phyloP scores from a whole-genome alignment of 2,113 vertebrate genomes.

The Thamnaconus septentrionalis region DNA sequence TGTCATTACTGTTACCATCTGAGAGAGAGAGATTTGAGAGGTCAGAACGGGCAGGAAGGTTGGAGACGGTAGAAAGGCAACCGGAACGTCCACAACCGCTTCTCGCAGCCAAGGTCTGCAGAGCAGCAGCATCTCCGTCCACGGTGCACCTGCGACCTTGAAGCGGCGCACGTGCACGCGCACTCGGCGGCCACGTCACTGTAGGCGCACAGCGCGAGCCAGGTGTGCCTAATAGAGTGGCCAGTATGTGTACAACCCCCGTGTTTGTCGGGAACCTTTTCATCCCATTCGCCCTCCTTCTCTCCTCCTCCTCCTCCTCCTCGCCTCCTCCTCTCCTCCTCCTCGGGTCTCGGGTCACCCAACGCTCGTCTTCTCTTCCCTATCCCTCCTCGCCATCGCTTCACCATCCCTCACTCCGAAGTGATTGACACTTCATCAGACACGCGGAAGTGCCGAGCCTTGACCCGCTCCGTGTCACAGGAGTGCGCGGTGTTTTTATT shows the following conservation, averaged over 20 bases:
- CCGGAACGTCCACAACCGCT: no score
- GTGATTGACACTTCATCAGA: constrained; percentile 55
- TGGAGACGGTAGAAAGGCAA: no score
- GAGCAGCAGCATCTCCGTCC: no score
- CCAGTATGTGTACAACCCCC: constrained; percentile 1
- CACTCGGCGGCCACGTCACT: no score
- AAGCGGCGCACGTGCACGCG: no score
- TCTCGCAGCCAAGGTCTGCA: no score
- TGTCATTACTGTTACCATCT: no score
- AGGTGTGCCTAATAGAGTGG: no score
- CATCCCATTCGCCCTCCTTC: constrained; percentile 17
- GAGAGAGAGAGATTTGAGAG: no score
- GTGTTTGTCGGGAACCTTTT: constrained; percentile 25
- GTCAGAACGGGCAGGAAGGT: no score
- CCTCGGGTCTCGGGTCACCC: constrained; percentile 9
- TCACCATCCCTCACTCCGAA: constrained; percentile 12
- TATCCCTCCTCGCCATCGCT: constrained; percentile 8
- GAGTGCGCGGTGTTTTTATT: constrained; percentile 28
- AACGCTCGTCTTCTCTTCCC: not conserved
- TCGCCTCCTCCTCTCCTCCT: constrained; percentile 10
- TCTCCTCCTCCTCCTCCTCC: constrained; percentile 48
- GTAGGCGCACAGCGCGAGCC: no score
- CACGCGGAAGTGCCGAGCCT: constrained; percentile 27
- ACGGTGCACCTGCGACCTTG: no score
- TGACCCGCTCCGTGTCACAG: constrained; percentile 34